Base-by-base conservation (phyloP, 2,797 vertebrate species). In the Takifugu rubripes region DNA sequence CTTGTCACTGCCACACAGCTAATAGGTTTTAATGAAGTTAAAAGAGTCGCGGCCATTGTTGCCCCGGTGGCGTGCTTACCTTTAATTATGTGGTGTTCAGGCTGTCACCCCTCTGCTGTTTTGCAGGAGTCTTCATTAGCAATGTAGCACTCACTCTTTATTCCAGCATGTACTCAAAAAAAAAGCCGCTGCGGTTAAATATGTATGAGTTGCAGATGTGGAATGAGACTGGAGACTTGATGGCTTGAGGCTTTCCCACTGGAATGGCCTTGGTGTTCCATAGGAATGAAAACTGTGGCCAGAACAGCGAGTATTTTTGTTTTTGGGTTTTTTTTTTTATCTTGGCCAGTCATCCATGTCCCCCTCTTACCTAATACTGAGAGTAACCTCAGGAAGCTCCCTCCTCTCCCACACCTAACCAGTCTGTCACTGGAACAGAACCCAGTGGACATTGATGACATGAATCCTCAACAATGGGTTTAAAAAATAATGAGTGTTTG, bases 11-110 rank as follows among this genome's bases (percentile, higher is more conserved):
- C 17, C 2, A 10, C 63, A 81, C 68, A 77, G 73, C 71, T 80
- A 79, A 72, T 67, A 54, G 52, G 58, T 81, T 78, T 81, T 84
- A 86, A 86, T 79, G 75, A 88, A 80, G 61, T 59, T 6, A 0
- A 54, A 25, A 62, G 69, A 77, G 62, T 67, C 52, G 15, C 29
- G 0, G 43, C 33, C 46, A 55, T 84, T 69, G 74, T 74, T 72
- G 63, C 57, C 56, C 54, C 10, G 17, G 48, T 57, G 61, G 49
- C 69, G 29, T 50, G 17, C 61, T 40, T 54, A 51, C 72, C 74
- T 82, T 78, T 84, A 83, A 85, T 78, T 73, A 85, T 72, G 79
- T 62, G 56, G 53, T 68, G 62, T 65, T 74, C 69, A 48, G 61
- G 62, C 65, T 56, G 33, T 61, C 10, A 7, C 58, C 26, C 25